phyloP scores from a whole-genome alignment of 2,888 invertebrate species.

The Calliscelio sp. region DNA sequence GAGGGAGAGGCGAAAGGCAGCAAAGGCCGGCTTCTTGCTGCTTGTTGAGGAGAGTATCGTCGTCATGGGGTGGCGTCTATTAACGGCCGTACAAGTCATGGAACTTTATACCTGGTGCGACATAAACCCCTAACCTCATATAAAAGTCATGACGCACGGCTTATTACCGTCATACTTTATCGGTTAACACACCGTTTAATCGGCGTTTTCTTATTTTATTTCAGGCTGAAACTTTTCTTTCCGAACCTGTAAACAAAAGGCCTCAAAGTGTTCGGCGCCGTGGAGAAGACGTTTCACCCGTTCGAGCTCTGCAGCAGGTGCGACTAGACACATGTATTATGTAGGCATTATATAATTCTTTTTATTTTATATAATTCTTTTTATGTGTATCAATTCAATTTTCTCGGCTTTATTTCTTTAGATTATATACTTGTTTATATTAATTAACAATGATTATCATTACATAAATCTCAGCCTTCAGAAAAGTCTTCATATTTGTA shows the following conservation, averaged over 20 bases:
- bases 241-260: slow-evolving; percentile 87
- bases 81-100: slow-evolving; percentile 81
- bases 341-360: slow-evolving; percentile 66
- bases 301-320: slow-evolving; percentile 88
- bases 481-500: too few species aligned
- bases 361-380: too few species aligned
- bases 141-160: slow-evolving; percentile 77
- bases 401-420: too few species aligned
- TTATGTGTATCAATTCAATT: too few species aligned
- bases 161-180: slow-evolving; percentile 68
- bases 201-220: slow-evolving; percentile 73
- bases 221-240: slow-evolving; percentile 87
- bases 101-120: slow-evolving; percentile 84
- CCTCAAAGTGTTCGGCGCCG: slow-evolving; percentile 89
- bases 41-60: slow-evolving; percentile 70
- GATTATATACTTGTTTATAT: too few species aligned
- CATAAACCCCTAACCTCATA: slow-evolving; percentile 77
- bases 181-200: slow-evolving; percentile 70
- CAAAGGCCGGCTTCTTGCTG: slow-evolving; percentile 48
- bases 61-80: slow-evolving; percentile 78
- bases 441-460: too few species aligned
- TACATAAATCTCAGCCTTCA: too few species aligned
- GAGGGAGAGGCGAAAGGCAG: slow-evolving; percentile 51
- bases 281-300: slow-evolving; percentile 89
- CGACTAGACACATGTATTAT: slow-evolving; percentile 72